Evolutionary conservation across 2,888 invertebrate genomes (phyloP), one percentile per base, ranked within the genome.

Genomic region (Ectemnius lituratus): DNA sequence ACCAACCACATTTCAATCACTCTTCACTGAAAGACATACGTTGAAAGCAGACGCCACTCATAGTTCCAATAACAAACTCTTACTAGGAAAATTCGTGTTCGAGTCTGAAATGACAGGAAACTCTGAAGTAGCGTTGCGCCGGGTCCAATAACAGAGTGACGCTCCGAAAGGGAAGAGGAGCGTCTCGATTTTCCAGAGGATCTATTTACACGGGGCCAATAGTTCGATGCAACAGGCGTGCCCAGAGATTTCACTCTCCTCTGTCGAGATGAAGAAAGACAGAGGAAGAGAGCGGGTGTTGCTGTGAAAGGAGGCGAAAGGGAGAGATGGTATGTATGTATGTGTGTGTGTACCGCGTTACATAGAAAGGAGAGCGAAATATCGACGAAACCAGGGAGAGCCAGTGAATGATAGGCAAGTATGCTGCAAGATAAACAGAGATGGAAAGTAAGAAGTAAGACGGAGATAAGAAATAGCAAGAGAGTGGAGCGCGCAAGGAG

Each of bases 191-290:
- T 80, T 66, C 72, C 13, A 62, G 58, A 47, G 62, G 73, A 75
- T 78, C 74, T 78, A 73, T 78, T 79, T 76, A 74, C 79, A 63
- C 72, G 70, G 62, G 62, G 61, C 73, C 79, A 62, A 78, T 78
- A 79, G 75, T 73, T 65, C 45, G 77, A 66, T 73, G 80, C 80
- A 80, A 80, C 80, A 80, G 80, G 80, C 80, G 73, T 71, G 64
- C 63, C 8, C 37, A 63, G 73, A 75, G 75, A 75, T 78, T 78
- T 80, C 77, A 49, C 77, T 77, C 80, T 75, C 75, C 18, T 28
- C 20, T 16, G 8, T 23, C 46, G 28, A 47, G 28, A 47, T 23
- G 14, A 62, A 56, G 28, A 57, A 58, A n/a, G 63, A 52, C 14
- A 63, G 69, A 63, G 52, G 56, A 37, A 28, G 28, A 20, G 62